A percentile compares a stretch with the other conserved stretches of the same genome.
These are phyloP conservation scores for Silurus aristotelis DNA, from an alignment of 2,797 vertebrate genomes.

Conservation along the genomic window DNA sequence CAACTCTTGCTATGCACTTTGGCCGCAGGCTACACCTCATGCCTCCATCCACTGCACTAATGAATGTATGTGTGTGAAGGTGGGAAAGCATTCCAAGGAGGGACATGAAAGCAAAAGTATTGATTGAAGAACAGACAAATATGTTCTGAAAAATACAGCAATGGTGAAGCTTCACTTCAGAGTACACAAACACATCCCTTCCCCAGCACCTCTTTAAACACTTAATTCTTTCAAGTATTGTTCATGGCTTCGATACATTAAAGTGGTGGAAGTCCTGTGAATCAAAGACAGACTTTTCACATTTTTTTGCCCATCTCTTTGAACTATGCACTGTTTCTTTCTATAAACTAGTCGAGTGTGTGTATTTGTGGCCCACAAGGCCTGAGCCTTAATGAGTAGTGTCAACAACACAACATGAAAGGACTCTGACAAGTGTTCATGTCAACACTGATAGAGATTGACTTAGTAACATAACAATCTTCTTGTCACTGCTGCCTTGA, in stretches of 20 bases:
- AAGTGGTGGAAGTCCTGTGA: slow-evolving; percentile 22
- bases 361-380: slow-evolving; percentile 15
- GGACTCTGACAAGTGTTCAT: slow-evolving; percentile 42
- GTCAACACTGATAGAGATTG: slow-evolving; percentile 38
- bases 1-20: slow-evolving; percentile 55
- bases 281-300: slow-evolving; percentile 34
- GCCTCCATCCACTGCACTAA: slow-evolving; percentile 50
- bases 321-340: slow-evolving; percentile 21
- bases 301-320: slow-evolving; percentile 20
- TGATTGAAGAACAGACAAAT: slow-evolving; percentile 71
- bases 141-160: slow-evolving; percentile 41
- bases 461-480: slow-evolving; percentile 43
- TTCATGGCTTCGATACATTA: slow-evolving; percentile 29
- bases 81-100: slow-evolving; percentile 52
- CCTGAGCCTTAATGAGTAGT: slow-evolving; percentile 33
- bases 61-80: slow-evolving; percentile 26
- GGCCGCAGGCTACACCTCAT: slow-evolving; percentile 60
- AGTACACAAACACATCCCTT: slow-evolving; percentile 46
- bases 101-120: slow-evolving; percentile 69
- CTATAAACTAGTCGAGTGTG: slow-evolving; percentile 27
- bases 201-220: slow-evolving; percentile 32
- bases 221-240: slow-evolving; percentile 21
- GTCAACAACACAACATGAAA: slow-evolving; percentile 48
- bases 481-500: neutral
- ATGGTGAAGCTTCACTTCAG: slow-evolving; percentile 62